These are phyloP conservation scores for Hippocampus barbouri DNA, from an alignment of 2,113 vertebrate species.

Conservation along the genomic window DNA sequence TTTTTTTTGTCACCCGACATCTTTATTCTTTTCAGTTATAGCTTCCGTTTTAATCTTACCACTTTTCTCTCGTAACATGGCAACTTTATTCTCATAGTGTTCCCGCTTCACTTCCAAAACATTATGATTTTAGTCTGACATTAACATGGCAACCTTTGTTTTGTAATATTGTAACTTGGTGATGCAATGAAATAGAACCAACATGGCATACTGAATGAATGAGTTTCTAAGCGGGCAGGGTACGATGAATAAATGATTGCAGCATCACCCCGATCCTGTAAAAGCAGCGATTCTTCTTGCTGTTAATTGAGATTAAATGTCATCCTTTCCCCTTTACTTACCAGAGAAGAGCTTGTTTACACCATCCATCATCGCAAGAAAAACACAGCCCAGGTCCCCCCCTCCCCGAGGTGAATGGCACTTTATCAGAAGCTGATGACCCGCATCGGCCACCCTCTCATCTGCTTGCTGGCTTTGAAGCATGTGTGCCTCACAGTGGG, in stretches of 20 bases:
- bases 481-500: not conserved
- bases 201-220: not conserved
- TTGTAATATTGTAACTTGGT: no score
- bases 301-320: slow-evolving; percentile 1
- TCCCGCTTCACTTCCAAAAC: no score
- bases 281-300: not conserved
- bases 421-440: slow-evolving; percentile 1
- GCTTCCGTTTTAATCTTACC: no score
- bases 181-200: no score
- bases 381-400: not conserved
- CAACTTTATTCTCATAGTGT: no score
- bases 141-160: no score
- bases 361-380: not conserved
- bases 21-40: no score
- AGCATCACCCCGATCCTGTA: not conserved
- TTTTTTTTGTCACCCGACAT: no score
- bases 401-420: not conserved
- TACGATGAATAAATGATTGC: not conserved
- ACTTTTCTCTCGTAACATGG: no score
- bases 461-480: not conserved
- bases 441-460: not conserved
- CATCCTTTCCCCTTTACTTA: not conserved
- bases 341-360: not conserved
- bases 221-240: not conserved
- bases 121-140: no score